A percentile compares a stretch with the other conserved stretches of the same genome.
These are phyloP conservation scores for Zoanthus sansibaricus DNA, from an alignment of 92 coral and sea anemone species.

Conservation along the genomic window DNA sequence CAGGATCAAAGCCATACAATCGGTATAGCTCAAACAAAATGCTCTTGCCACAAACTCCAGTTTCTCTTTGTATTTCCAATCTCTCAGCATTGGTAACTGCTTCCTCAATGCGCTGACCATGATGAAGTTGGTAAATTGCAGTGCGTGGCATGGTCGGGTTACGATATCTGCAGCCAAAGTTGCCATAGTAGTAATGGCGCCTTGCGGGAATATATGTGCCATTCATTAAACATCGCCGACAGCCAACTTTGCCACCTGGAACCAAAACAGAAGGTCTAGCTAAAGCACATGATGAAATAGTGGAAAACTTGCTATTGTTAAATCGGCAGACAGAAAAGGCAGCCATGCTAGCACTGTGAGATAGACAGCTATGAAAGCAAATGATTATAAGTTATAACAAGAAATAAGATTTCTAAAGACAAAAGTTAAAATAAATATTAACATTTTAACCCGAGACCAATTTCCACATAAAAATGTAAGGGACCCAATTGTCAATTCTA, in stretches of 20 bases:
- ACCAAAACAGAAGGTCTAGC: not conserved
- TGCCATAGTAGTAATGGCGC: slow-evolving; percentile 60
- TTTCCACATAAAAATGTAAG: no score
- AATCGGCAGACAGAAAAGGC: not conserved
- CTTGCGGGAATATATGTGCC: slow-evolving; percentile 50
- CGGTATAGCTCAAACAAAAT: not conserved
- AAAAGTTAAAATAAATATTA: no score
- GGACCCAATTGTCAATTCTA: no score
- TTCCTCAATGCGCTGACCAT: not conserved
- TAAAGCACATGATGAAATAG: not conserved
- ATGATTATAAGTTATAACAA: no score
- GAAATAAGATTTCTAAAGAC: no score
- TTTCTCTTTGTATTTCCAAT: not conserved
- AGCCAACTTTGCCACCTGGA: slow-evolving; percentile 55
- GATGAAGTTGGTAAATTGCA: slow-evolving; percentile 1
- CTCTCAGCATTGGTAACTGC: not conserved
- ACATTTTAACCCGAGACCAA: no score
- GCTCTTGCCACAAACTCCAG: not conserved
- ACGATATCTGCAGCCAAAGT: slow-evolving; percentile 56
- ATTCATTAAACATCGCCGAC: slow-evolving; percentile 57
- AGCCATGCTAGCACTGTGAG: no score
- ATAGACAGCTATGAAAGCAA: no score
- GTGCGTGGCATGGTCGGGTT: slow-evolving; percentile 3
- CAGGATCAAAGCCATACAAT: slow-evolving; percentile 9
- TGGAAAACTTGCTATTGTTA: not conserved